Base-by-base conservation (phyloP, 2,888 invertebrate species). In the Apodemia duryi region DNA sequence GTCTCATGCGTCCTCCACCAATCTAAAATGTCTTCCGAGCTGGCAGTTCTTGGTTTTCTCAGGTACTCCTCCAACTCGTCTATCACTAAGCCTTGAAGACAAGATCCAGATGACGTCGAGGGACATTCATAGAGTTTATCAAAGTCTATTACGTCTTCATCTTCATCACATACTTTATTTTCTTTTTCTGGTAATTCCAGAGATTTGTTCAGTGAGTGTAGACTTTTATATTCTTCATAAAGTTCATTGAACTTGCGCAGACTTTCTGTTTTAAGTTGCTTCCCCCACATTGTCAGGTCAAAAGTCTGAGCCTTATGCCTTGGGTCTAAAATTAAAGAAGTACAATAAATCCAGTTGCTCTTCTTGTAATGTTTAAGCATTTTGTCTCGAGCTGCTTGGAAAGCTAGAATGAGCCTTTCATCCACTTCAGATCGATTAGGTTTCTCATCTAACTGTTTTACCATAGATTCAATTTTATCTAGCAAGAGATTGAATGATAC, bases 301-400 rank as follows among this genome's bases (percentile, higher is more conserved):
- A 72, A 72, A 70, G 71, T 73, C 71, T 71, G 69, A 71, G 70
- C 69, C 71, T 72, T 72, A 70, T 72, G 71, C 71, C 71, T 73
- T 71, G 71, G 71, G 71, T 73, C 70, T 70, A 71, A 70, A 71
- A 70, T 73, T 70, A 71, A 71, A 71, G 71, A 71, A 64, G 72
- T 71, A 69, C 71, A 72, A 70, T 71, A 71, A 71, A 70, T 71
- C 69, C 70, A 70, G 69, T 72, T 72, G 72, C 70, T 71, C 66
- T 70, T 69, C 68, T 70, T 70, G 35, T 72, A 70, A 72, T 72
- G 70, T 69, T 72, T 72, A 70, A 72, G 70, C 72, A 72, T 72
- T 72, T 72, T 71, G 65, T 71, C 72, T 73, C 72, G 67, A 67
- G 73, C 71, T 73, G 71, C 72, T 72, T 72, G 71, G 67, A 72